phyloP scores from a whole-genome alignment of 2,888 invertebrate species.

The Tetropium fuscum region DNA sequence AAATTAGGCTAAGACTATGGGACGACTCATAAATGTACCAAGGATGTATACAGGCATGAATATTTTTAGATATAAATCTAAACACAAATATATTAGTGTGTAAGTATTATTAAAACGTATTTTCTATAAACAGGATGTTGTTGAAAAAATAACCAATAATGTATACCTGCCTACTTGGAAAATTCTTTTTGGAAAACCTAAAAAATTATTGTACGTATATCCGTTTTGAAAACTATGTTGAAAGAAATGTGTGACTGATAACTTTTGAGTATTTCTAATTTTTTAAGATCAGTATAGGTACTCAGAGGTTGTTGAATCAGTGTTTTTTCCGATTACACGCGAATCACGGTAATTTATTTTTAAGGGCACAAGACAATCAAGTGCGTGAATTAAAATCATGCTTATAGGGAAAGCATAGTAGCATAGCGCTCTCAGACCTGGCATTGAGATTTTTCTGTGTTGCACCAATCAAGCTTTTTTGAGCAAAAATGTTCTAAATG shows the following conservation, averaged over 20 bases:
- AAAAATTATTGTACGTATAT: constrained; percentile 24
- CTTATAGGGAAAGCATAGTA: constrained; percentile 52
- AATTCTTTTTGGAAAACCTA: constrained; percentile 22
- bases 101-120: constrained; percentile 51
- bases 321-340: constrained; percentile 7
- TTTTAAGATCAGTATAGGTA: constrained; percentile 3
- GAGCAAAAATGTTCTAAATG: constrained; percentile 34
- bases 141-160: constrained; percentile 44
- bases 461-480: constrained; percentile 46
- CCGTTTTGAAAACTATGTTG: constrained; percentile 7
- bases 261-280: constrained; percentile 16
- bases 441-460: constrained; percentile 41
- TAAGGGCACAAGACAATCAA: constrained; percentile 64
- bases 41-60: constrained; percentile 62
- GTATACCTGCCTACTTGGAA: constrained; percentile 33
- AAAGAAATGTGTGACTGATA: constrained; percentile 12
- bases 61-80: constrained; percentile 58
- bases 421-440: constrained; percentile 41
- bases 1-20: constrained; percentile 26
- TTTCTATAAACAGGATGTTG: constrained; percentile 55
- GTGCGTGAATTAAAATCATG: constrained; percentile 61
- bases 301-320: constrained; percentile 9
- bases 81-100: constrained; percentile 35
- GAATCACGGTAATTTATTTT: constrained; percentile 46
- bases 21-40: constrained; percentile 55